Percentiles rank a stretch among this genome's conserved stretches.
phyloP scores from a whole-genome alignment of 2,113 vertebrate species.

The Pterocles burchelli region DNA sequence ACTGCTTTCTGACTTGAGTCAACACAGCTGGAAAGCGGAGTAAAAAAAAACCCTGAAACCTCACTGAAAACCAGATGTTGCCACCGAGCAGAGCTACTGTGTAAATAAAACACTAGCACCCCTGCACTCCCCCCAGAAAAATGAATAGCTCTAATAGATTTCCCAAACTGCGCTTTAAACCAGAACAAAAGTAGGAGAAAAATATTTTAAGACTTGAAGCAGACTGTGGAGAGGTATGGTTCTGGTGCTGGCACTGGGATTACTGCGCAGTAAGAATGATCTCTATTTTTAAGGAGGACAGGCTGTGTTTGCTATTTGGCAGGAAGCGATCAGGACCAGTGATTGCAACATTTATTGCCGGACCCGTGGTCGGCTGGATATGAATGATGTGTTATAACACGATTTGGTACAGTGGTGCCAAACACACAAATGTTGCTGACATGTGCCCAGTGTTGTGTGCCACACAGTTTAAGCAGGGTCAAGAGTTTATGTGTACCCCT shows the following conservation, averaged over 20 bases:
- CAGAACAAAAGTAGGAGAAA: not conserved
- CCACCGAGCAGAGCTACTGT: conserved; percentile 49
- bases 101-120: conserved; percentile 41
- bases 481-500: not conserved
- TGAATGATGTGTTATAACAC: not conserved
- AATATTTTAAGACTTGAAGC: not conserved
- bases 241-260: not conserved
- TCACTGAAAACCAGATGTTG: conserved; percentile 57
- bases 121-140: not conserved
- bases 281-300: conserved; percentile 1
- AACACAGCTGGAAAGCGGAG: conserved; percentile 57
- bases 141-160: conserved; percentile 18
- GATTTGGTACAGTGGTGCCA: not conserved
- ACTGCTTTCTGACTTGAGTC: conserved; percentile 46
- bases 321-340: not conserved
- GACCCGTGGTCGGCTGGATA: not conserved
- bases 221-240: not conserved
- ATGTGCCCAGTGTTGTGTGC: not conserved
- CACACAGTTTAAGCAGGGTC: conserved; percentile 8
- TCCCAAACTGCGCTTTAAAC: not conserved
- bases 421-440: not conserved
- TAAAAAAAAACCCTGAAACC: not conserved
- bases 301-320: conserved; percentile 10
- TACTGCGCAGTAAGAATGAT: not conserved
- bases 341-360: not conserved